Conservation (phyloP, 2,797 vertebrate genomes). For the Botia kubotai region DNA sequence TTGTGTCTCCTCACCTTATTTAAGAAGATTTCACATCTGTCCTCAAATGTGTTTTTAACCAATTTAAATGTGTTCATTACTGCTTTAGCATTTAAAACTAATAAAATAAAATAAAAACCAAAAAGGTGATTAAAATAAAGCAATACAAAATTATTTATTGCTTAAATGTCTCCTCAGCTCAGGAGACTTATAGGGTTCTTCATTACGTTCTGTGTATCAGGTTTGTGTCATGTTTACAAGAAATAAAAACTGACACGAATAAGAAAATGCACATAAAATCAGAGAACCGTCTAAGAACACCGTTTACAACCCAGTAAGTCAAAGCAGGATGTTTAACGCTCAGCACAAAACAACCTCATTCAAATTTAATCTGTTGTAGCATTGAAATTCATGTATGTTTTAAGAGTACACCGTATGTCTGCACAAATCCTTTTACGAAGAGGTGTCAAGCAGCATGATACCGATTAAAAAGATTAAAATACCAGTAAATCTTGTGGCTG, state of each 20-base stretch:
- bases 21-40: background rate
- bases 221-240: too few relatives aligned
- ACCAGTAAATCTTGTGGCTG: background rate
- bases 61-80: background rate
- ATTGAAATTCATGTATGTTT: slow-evolving; percentile 23
- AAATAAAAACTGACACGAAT: background rate
- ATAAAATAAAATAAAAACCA: background rate
- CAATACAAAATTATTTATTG: background rate
- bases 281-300: background rate
- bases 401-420: background rate
- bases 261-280: background rate
- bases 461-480: slow-evolving; percentile 15
- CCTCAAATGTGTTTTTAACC: background rate
- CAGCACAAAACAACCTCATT: background rate
- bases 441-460: background rate
- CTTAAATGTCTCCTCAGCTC: background rate
- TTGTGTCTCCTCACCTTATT: background rate
- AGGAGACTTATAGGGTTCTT: background rate
- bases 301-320: background rate
- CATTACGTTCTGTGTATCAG: background rate
- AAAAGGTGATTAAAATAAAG: background rate
- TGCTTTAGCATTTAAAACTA: background rate
- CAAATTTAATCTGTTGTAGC: background rate
- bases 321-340: background rate
- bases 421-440: background rate